phyloP scores from a whole-genome alignment of 2,113 vertebrate species.

The Siniperca knerii region DNA sequence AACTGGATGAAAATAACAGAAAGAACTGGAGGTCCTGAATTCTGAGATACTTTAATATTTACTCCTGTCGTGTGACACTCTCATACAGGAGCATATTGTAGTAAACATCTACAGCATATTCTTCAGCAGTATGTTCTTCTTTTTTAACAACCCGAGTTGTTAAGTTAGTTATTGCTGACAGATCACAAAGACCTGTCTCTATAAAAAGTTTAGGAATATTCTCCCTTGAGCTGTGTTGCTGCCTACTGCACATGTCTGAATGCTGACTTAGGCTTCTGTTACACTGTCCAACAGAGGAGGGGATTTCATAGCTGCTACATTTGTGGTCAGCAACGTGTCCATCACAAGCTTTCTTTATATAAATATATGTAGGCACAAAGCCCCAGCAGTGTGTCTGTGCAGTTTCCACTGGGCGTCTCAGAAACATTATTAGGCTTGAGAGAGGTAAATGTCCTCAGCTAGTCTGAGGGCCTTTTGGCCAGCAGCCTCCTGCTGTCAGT shows the following conservation, averaged over 20 bases:
- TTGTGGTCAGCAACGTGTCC: slow-evolving; percentile 22
- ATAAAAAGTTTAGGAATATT: slow-evolving; percentile 9
- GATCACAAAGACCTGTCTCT: slow-evolving; percentile 14
- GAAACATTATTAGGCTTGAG: slow-evolving; percentile 49
- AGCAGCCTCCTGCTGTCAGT: slow-evolving; percentile 43
- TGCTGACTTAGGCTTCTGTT: slow-evolving; percentile 32
- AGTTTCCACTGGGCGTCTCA: background rate
- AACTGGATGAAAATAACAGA: background rate
- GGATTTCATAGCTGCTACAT: slow-evolving; percentile 2
- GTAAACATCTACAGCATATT: background rate
- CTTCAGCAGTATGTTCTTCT: background rate
- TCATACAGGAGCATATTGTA: background rate
- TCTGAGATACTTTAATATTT: background rate
- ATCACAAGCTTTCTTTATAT: slow-evolving; percentile 1
- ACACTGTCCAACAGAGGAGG: slow-evolving; percentile 9
- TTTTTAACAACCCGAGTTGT: background rate
- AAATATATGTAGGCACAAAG: slow-evolving; percentile 8
- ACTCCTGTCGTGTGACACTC: background rate
- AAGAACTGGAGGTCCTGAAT: background rate
- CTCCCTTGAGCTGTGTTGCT: slow-evolving; percentile 4
- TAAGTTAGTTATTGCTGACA: background rate
- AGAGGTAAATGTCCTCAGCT: slow-evolving; percentile 44
- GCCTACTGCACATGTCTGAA: background rate
- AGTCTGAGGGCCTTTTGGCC: slow-evolving; percentile 37
- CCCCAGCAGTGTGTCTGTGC: slow-evolving; percentile 1